These are phyloP conservation scores for Otolemur garnettii DNA, from an alignment of 2,113 vertebrate species.

Conservation along the genomic window DNA sequence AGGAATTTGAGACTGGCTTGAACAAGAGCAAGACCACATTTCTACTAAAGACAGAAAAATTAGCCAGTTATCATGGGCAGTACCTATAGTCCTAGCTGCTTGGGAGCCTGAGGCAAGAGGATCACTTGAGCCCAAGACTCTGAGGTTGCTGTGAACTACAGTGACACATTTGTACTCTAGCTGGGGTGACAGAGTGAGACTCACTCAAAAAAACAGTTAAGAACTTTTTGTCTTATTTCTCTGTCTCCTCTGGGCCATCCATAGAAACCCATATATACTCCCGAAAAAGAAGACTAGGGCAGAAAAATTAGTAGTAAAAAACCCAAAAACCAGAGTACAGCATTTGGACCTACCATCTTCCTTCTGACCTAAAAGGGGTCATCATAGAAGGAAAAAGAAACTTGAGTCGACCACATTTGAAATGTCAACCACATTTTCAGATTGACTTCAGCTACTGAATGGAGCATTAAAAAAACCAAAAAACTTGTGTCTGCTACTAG, in stretches of 20 bases:
- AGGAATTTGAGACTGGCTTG: too few species aligned
- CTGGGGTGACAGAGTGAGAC: too few species aligned
- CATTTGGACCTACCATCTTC: neutral
- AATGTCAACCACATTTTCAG: neutral
- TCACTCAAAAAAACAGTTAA: neutral
- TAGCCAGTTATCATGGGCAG: too few species aligned
- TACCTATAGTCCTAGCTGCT: too few species aligned
- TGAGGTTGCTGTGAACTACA: too few species aligned
- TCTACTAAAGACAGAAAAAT: too few species aligned
- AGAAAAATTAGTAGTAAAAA: neutral
- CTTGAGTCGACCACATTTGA: neutral
- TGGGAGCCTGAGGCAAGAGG: too few species aligned
- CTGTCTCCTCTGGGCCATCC: neutral
- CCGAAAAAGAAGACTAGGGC: neutral
- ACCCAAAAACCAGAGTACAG: neutral
- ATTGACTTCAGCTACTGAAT: neutral
- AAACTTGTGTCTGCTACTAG: neutral
- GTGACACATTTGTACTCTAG: too few species aligned
- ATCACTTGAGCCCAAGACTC: too few species aligned
- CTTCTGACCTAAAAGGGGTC: neutral
- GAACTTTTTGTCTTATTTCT: neutral
- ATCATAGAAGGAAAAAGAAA: neutral
- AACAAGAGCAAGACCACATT: too few species aligned
- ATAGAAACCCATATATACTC: neutral
- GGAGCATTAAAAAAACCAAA: neutral